These are phyloP conservation scores for Yponomeuta evonymella DNA, from an alignment of 2,888 invertebrate species.

Conservation along the genomic window DNA sequence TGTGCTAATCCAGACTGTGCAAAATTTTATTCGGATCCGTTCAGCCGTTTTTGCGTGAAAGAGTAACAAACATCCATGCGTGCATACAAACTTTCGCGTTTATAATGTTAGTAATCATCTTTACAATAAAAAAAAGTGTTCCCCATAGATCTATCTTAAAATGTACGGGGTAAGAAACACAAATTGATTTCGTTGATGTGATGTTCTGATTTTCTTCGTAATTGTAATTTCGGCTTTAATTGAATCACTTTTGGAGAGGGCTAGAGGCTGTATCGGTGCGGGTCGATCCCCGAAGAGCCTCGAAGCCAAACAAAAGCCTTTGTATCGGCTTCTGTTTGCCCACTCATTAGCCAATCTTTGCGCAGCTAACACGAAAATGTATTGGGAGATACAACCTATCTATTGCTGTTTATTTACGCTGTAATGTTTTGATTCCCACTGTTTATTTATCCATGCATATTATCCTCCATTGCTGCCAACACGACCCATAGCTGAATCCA, in stretches of 20 bases:
- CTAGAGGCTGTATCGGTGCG: not conserved
- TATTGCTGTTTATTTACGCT: not conserved
- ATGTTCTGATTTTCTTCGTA: not conserved
- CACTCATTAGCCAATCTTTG: constrained; percentile 35
- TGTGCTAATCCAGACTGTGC: no score
- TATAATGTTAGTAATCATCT: no score
- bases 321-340: constrained; percentile 41
- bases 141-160: no score
- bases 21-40: no score
- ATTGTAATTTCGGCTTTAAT: not conserved
- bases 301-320: constrained; percentile 46
- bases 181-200: not conserved
- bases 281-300: constrained; percentile 8
- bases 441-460: no score
- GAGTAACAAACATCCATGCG: no score
- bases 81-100: no score
- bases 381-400: not conserved
- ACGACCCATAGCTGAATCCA: no score
- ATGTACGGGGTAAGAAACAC: not conserved
- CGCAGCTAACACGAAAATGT: not conserved
- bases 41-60: no score
- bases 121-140: no score
- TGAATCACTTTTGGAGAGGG: not conserved
- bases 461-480: no score
- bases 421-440: no score